Evolutionary conservation across 2,113 vertebrate genomes (phyloP), one percentile per base, ranked within the genome.

Genomic region (Sinosuthora webbiana): DNA sequence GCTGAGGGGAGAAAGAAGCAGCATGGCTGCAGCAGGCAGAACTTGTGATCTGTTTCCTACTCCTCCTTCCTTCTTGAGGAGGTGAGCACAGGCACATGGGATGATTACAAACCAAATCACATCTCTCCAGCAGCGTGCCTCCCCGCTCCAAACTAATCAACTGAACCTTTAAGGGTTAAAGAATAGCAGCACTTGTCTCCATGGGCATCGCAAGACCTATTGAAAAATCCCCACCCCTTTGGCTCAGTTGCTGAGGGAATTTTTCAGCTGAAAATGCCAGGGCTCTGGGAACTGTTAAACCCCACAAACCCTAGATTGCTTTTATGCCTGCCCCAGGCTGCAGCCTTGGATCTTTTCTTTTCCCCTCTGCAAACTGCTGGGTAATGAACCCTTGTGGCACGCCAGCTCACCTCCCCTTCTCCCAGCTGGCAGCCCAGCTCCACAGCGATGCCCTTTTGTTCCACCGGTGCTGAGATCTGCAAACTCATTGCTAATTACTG

Each of bases 141-240:
- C 88, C 84, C 88, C 11, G 55, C 92, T 96, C 93, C 64, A 53
- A 93, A 83, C 60, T 39, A 89, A 96, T 83, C 94, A 95, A 56
- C 94, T 90, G 93, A 95, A 88, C 94, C 91, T 97, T 82, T 94
- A 97, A 74, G 95, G 94, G 97, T 98, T 98, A 98, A 96, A 90
- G 71, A 93, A 96, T 55, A 97, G 95, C 93, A 95, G 91, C 81
- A 73, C n/a, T 95, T 95, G 95, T 94, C 94, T 97, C 93, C 94
- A 92, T 56, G 96, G 95, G 95, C 95, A 92, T 95, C 6, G 4
- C 27, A 97, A 87, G 96, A 95, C 68, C 41, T 91, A 89, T 68
- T 42, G 59, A 94, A 90, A 95, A 95, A 90, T 79, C 74, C 76
- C 28, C 75, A 83, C 64, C 87, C 93, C 84, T 95, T 96, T 94